Evolutionary conservation across 1,140 invertebrate species (phyloP).

Genomic region (Hyles vespertilio): DNA sequence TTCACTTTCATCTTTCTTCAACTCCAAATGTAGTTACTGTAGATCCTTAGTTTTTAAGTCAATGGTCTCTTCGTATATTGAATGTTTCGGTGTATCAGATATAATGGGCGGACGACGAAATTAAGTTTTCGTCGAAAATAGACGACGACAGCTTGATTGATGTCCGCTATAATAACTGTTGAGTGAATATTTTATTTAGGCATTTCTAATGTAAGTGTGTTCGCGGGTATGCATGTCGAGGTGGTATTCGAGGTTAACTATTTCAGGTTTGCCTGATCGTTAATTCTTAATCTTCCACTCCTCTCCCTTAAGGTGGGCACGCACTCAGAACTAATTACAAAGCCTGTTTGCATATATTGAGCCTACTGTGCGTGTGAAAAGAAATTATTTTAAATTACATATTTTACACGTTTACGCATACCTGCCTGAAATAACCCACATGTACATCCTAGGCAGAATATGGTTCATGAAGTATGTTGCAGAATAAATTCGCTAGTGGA

Average conservation of each 20-base stretch:
- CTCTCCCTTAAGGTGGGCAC: slow-evolving; percentile 35
- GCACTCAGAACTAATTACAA: slow-evolving; percentile 21
- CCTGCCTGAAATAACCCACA: no score
- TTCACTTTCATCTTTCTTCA: no score
- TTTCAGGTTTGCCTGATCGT: slow-evolving; percentile 46
- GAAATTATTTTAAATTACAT: no score
- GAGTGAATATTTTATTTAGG: slow-evolving; percentile 60
- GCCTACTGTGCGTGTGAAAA: no score
- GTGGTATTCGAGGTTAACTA: slow-evolving; percentile 52
- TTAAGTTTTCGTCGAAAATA: slow-evolving; percentile 60
- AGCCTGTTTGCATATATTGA: slow-evolving; percentile 13
- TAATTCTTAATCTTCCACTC: slow-evolving; percentile 46
- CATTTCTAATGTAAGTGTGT: slow-evolving; percentile 29
- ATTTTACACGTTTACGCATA: no score
- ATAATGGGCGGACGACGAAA: slow-evolving; percentile 37
- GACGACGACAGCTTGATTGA: slow-evolving; percentile 58
- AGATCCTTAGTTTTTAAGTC: no score
- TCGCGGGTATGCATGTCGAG: slow-evolving; percentile 45
- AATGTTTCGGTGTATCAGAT: slow-evolving; percentile 23
- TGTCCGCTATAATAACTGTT: slow-evolving; percentile 54
- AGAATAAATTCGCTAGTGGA: no score
- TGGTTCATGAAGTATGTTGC: no score
- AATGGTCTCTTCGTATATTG: slow-evolving; percentile 5
- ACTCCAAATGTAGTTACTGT: no score
- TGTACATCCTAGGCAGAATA: no score